Evolutionary conservation across 2,797 vertebrate genomes (phyloP).

Genomic region (Xyrichtys novacula): DNA sequence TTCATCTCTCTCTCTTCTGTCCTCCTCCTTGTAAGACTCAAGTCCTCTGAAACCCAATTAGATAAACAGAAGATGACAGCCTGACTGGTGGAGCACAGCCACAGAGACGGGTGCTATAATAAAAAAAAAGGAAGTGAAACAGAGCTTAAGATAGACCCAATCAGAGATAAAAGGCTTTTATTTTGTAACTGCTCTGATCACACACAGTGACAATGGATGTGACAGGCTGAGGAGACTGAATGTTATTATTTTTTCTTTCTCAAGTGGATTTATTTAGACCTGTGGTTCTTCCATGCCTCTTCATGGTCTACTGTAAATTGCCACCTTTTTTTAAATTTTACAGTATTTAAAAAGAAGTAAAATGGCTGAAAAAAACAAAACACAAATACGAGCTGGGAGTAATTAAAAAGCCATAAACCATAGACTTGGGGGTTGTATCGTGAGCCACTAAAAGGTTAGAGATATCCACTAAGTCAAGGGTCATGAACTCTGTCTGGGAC

Average conservation of each 20-base stretch:
- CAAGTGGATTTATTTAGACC: background rate
- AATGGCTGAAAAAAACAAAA: conserved; percentile 10
- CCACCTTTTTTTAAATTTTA: conserved; percentile 16
- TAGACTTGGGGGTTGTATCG: conserved; percentile 35
- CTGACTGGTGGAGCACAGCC: conserved; percentile 59
- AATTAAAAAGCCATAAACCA: conserved; percentile 49
- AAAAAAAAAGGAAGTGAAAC: conserved; percentile 9
- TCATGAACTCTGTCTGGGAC: conserved; percentile 40
- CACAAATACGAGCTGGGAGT: conserved; percentile 42
- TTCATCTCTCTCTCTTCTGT: conserved; percentile 22
- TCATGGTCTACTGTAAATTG: background rate
- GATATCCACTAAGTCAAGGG: conserved; percentile 33
- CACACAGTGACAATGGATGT: no score
- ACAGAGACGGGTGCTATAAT: conserved; percentile 46
- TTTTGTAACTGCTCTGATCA: conserved; percentile 31
- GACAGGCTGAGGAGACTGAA: background rate
- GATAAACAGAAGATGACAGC: conserved; percentile 76
- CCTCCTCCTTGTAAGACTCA: conserved; percentile 44
- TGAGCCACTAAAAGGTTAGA: conserved; percentile 33
- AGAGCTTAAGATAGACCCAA: background rate
- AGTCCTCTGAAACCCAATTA: conserved; percentile 78
- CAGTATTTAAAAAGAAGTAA: conserved; percentile 49
- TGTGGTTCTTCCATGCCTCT: background rate
- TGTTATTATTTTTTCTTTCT: conserved; percentile 5
- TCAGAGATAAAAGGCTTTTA: conserved; percentile 6